Evolutionary conservation across 2,888 invertebrate genomes (phyloP), one percentile per base, ranked within the genome.

Genomic region (Agrochola macilenta): DNA sequence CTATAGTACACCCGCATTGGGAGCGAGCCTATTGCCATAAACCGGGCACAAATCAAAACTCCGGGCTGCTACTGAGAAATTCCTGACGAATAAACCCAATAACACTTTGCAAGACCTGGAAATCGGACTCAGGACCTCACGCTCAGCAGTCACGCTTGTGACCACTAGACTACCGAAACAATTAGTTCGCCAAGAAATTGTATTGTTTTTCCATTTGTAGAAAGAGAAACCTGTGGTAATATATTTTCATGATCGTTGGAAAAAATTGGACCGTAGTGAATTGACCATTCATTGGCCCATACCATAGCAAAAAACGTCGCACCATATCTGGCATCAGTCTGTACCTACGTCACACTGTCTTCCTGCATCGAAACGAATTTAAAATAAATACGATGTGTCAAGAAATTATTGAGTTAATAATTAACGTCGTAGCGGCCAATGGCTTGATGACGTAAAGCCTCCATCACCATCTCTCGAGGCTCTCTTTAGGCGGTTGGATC

Each of bases 251-350:
- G 46, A 35, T 20, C 35, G n/a, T 46, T 23, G 1, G 7, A 30
- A 26, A n/a, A n/a, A 54, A 43, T 54, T 74, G 7, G 23, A 23
- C 14, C 39, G 26, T 17, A 1, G 20, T 73, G 39, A 61, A 35
- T 35, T 76, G 20, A 52, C n/a, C 11, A 65, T 64, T 76, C 30
- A 35, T 35, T 78, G 66, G 1, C 79, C 79, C 20, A 46, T 35
- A 35, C 30, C 43, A 54, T 43, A 46, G 1, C 5, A 35, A 23
- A 30, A 46, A 35, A 1, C 8, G 8, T n/a, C 14, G 2, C 7
- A 43, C 75, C 52, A 49, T 76, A 52, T 39, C 4, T 49, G 8
- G 23, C 1, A 26, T 49, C 17, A 14, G 3, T 26, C 26, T 26
- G 2, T 20, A n/a, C n/a, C n/a, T n/a, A 14, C 2, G 20, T 30